Evolutionary conservation across 2,888 invertebrate genomes (phyloP).

Genomic region (Charanyca ferruginea): DNA sequence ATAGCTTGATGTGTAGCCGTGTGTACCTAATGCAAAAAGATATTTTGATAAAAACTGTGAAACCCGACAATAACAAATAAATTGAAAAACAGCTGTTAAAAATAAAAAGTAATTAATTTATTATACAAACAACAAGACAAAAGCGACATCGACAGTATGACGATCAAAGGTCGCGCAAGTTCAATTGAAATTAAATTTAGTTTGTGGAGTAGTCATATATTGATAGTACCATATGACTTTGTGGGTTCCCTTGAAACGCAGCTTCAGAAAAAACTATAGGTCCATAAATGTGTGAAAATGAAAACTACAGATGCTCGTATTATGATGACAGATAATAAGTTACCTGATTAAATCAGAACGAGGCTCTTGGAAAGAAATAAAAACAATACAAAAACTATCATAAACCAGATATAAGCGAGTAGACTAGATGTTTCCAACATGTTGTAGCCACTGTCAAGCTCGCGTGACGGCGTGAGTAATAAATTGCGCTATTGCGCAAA

Average conservation of each 20-base stretch:
- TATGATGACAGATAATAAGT: no score
- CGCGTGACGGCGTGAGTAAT: constrained; percentile 8
- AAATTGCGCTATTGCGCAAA: constrained; percentile 31
- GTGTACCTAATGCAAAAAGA: no score
- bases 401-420: not conserved
- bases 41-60: constrained; percentile 10
- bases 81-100: not conserved
- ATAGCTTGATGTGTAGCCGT: no score
- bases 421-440: constrained; percentile 5
- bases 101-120: constrained; percentile 8
- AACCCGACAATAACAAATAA: constrained; percentile 6
- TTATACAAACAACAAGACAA: constrained; percentile 7
- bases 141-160: not conserved
- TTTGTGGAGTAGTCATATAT: not conserved
- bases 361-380: not conserved
- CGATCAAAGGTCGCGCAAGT: constrained; percentile 25
- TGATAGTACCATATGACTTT: not conserved
- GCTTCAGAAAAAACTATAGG: not conserved
- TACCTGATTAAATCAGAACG: not conserved
- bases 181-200: constrained; percentile 21
- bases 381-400: not conserved
- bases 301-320: no score
- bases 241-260: not conserved
- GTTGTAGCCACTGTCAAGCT: not conserved
- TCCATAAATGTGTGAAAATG: not conserved